Base-by-base conservation (phyloP, 1,140 invertebrate genomes). In the Muscidifurax raptorellus region DNA sequence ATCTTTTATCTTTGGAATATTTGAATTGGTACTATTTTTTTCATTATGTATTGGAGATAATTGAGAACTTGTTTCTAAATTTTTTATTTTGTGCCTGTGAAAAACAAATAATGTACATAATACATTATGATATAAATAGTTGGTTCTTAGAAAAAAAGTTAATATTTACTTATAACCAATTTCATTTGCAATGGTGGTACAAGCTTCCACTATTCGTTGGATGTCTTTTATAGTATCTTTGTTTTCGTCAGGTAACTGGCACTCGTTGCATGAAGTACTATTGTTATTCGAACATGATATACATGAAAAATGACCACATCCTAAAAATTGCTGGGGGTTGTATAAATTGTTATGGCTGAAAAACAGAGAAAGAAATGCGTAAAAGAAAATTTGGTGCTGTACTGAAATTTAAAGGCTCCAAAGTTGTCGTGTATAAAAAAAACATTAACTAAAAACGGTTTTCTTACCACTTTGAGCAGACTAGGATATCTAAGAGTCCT, bases 381-480 rank as follows among this genome's bases (percentile, higher is more conserved):
- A 69, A 15, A 12, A 75, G 9, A 15, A 27, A n/a, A n/a, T n/a
- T 66, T 66, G 5, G 15, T 66, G 15, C 18, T 22, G n/a, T 69
- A 69, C 15, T 12, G 28, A 9, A 25, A 69, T 27, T 69, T 9
- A 12, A 69, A 27, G 6, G 27, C 10, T 15, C 52, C 6, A 22
- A n/a, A 59, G 5, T 22, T 59, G 6, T 59, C 18, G 5, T n/a
- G 52, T 22, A n/a, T n/a, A n/a, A 59, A 59, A 0, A n/a, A 74
- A 18, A 2, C 15, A 3, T 72, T 67, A 67, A 3, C 52, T 83
- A 28, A 44, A 47, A 78, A 52, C 36, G 32, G 78, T 69, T 36
- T 25, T 30, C 36, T 67, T 76, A 87, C 86, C 86, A 87, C 77
- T 85, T 85, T 76, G 82, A 74, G 59, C 86, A 87, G 6, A n/a